These are phyloP conservation scores for Hoplias malabaricus DNA, from an alignment of 2,113 vertebrate genomes.

Conservation along the genomic window DNA sequence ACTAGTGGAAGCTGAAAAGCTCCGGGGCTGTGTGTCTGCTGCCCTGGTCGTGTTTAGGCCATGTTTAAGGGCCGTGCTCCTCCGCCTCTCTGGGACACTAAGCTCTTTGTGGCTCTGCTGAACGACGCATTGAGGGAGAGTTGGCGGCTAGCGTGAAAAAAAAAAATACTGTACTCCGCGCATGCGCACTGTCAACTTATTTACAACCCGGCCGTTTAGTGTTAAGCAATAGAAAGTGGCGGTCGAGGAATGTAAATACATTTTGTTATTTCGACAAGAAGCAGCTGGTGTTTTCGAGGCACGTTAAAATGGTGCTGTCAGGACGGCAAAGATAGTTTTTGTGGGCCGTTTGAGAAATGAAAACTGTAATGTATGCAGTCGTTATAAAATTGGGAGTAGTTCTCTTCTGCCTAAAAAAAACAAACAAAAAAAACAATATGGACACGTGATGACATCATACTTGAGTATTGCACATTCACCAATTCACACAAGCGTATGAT, in stretches of 20 bases:
- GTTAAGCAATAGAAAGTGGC: constrained; percentile 3
- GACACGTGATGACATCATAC: no score
- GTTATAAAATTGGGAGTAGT: no score
- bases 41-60: constrained; percentile 58
- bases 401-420: no score
- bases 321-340: background rate
- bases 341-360: background rate
- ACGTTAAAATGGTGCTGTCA: background rate
- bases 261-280: background rate
- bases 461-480: no score
- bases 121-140: constrained; percentile 77
- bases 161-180: constrained; percentile 51
- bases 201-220: constrained; percentile 30
- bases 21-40: constrained; percentile 68
- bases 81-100: constrained; percentile 66
- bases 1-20: background rate
- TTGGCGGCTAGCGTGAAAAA: constrained; percentile 70
- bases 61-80: no score
- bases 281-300: background rate
- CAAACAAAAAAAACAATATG: no score
- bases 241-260: background rate
- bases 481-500: no score
- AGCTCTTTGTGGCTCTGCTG: constrained; percentile 70
- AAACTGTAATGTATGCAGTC: no score
- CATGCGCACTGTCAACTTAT: background rate